Base-by-base conservation (phyloP, 2,888 invertebrate species). In the Anarsia innoxiella region DNA sequence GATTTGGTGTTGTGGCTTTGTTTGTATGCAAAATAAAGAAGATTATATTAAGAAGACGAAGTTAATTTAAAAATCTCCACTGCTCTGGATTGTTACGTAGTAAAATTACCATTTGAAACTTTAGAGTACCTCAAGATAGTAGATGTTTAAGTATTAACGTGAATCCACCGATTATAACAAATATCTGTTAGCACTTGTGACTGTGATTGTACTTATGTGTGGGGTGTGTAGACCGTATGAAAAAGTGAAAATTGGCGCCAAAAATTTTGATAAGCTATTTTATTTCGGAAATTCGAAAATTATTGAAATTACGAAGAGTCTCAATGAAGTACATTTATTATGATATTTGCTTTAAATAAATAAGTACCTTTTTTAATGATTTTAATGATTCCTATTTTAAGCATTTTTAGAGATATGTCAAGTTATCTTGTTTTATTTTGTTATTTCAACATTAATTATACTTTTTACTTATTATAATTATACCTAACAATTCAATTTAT, bases 191-290 rank as follows among this genome's bases (percentile, higher is more conserved):
- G 25, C 25, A 46, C 40, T 49, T 53, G 42, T 48, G 45, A 32
- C 43, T 44, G 50, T 49, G 49, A 51, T 44, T 56, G 49, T 55
- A 47, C 41, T 36, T 14, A 25, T 34, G 27, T 39, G 26, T 37
- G 33, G 10, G 13, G 30, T 27, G 36, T 36, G 37, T 38, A 31
- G 36, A 38, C 11, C 8, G 8, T 19, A 5, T 19, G 26, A 14
- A 15, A 23, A 25, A 23, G 36, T 15, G 32, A 23, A 23, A 25
- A 23, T 40, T 15, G 32, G 28, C 36, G 40, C 32, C 31, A 36
- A 40, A 40, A 23, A 4, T 12, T n/a, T n/a, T n/a, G n/a, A n/a
- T 8, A 6, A 26, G 14, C 5, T 31, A 14, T 23, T 28, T 19
- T 13, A 9, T 35, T 27, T n/a, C n/a, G n/a, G 26, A 36, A 39